These are phyloP conservation scores for Nasua narica DNA, from an alignment of 2,797 vertebrate genomes.

Conservation along the genomic window DNA sequence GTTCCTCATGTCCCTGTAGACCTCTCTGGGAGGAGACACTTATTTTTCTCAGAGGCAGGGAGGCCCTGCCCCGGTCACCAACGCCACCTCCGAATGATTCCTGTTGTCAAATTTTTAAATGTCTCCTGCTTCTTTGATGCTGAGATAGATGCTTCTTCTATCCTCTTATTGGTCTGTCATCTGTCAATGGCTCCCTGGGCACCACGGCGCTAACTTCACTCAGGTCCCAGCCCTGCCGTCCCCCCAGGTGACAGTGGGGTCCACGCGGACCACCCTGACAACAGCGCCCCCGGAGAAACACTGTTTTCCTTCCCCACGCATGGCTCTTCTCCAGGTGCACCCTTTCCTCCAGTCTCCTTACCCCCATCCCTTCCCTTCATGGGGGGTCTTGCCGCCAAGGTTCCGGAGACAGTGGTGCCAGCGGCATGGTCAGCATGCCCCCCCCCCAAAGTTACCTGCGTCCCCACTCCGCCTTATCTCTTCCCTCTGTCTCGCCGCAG, in stretches of 20 bases:
- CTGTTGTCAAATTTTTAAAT: neutral
- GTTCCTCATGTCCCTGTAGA: neutral
- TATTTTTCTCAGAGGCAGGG: neutral
- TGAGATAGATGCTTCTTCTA: neutral
- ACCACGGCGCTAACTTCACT: neutral
- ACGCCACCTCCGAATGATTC: neutral
- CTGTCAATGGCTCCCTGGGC: neutral
- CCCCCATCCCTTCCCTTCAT: neutral
- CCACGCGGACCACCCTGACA: neutral
- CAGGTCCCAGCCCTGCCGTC: neutral
- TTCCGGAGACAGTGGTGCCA: neutral
- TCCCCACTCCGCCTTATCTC: neutral
- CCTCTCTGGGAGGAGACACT: neutral
- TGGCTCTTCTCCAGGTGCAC: neutral
- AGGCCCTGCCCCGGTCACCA: too few species aligned
- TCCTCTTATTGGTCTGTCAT: neutral
- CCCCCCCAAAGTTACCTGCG: neutral
- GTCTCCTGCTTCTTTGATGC: neutral
- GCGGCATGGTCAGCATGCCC: fast-evolving
- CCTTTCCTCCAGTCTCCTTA: neutral
- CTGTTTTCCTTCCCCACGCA: neutral
- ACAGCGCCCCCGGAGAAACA: neutral
- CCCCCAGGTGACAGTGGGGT: neutral
- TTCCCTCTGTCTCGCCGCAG: neutral
- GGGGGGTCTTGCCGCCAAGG: neutral